phyloP scores from a whole-genome alignment of 2,888 invertebrate genomes.

The Coelogynopora nodosa region DNA sequence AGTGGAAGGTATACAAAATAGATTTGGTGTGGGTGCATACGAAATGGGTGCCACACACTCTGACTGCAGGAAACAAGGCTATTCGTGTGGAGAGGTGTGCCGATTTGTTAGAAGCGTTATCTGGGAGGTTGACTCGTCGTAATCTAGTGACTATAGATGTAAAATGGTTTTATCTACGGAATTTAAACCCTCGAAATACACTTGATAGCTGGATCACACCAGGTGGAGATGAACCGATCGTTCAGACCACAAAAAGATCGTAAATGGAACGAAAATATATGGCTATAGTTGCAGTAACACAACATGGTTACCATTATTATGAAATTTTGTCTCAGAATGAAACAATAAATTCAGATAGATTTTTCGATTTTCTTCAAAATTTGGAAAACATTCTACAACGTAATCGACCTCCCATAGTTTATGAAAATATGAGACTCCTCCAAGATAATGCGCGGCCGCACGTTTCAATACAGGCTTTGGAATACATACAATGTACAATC shows the following conservation, averaged over 20 bases:
- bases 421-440: neutral
- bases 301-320: neutral
- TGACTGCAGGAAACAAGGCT: slow-evolving; percentile 18
- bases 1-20: neutral
- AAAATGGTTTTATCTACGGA: slow-evolving; percentile 12
- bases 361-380: slow-evolving; percentile 8
- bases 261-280: neutral
- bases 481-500: too few relatives aligned
- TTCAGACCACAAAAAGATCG: neutral
- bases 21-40: slow-evolving; percentile 6
- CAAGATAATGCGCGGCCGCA: neutral
- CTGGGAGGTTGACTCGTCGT: slow-evolving; percentile 2
- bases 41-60: slow-evolving; percentile 19
- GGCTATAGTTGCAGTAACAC: neutral
- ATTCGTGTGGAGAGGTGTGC: slow-evolving; percentile 12
- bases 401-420: neutral
- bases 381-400: neutral
- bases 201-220: neutral
- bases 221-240: neutral
- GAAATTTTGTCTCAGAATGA: neutral
- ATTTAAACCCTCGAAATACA: neutral
- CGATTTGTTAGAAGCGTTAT: slow-evolving; percentile 22
- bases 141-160: slow-evolving; percentile 16
- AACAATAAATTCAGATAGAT: neutral
- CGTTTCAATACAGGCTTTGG: too few relatives aligned